Base-by-base conservation (phyloP, 2,113 vertebrate genomes). In the Romanogobio albipinnatus region DNA sequence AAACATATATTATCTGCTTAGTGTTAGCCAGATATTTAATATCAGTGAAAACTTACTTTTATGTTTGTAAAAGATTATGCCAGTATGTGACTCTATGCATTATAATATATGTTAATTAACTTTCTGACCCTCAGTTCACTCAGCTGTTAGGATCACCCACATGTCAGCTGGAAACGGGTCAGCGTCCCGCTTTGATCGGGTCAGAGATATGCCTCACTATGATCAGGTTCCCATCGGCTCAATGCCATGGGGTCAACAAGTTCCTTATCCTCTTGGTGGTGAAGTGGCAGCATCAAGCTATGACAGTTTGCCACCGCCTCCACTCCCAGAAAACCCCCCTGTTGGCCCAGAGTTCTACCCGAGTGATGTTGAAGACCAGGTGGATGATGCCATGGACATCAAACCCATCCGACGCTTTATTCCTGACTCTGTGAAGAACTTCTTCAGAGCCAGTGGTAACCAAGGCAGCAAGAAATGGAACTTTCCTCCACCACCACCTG, bases 351-450 rank as follows among this genome's bases (percentile, higher is more conserved):
- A 90, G 26, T 90, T 93, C 86, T 90, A 88, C 85, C 92, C 92
- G 7, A 86, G 87, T 75, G 88, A 93, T 39, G 87, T 84, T 1
- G 93, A 96, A 68, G 92, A 93, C 22, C 24, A n/a, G 1, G 70
- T 91, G 33, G 2, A 53, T 17, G 71, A 92, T 0, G 90, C 90
- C 1, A 94, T 95, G 70, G 95, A 98, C 81, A 95, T 98, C 26
- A 97, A 97, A 82, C 97, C 97, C 0, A 92, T 98, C 0, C 93
- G 90, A 26, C 96, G 97, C 58, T 98, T 98, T 84, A 92, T 99
- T 86, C 97, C 97, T 0, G 95, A 98, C 91, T 98, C 97, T 2
- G 95, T 97, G 94, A 99, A 98, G 86, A 96, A 96, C 88, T 96
- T 98, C 77, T 99, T 98, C 91, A 92, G 88, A 36, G 96, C 93